Evolutionary conservation across 2,797 vertebrate species (phyloP).

Genomic region (Serranus cabrilla): DNA sequence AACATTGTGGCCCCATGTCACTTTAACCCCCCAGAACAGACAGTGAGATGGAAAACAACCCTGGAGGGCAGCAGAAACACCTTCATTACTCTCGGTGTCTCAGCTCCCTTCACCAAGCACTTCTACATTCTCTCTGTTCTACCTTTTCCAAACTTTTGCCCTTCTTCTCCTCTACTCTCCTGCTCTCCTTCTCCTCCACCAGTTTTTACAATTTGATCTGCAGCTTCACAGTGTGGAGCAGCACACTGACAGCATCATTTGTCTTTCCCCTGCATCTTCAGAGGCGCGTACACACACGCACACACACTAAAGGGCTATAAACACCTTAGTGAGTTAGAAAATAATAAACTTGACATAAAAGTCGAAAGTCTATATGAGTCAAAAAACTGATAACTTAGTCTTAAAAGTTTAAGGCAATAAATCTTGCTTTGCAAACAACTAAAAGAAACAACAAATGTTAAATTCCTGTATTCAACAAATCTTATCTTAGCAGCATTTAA

Average conservation of each 20-base stretch:
- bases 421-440: slow-evolving; percentile 15
- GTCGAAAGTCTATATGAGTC: slow-evolving; percentile 24
- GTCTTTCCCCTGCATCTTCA: slow-evolving; percentile 56
- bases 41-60: slow-evolving; percentile 54
- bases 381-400: slow-evolving; percentile 17
- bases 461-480: slow-evolving; percentile 7
- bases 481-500: neutral
- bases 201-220: slow-evolving; percentile 60
- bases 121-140: slow-evolving; percentile 42
- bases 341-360: slow-evolving; percentile 40
- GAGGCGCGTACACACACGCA: slow-evolving; percentile 13
- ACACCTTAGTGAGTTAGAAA: slow-evolving; percentile 50
- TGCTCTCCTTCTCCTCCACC: slow-evolving; percentile 28
- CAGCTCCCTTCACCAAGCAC: slow-evolving; percentile 26
- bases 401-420: slow-evolving; percentile 5
- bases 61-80: slow-evolving; percentile 52
- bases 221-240: slow-evolving; percentile 54
- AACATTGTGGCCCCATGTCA: slow-evolving; percentile 69
- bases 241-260: slow-evolving; percentile 69
- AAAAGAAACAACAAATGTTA: slow-evolving; percentile 4
- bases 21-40: slow-evolving; percentile 65
- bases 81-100: slow-evolving; percentile 56
- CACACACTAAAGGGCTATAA: slow-evolving; percentile 27
- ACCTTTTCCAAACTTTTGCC: slow-evolving; percentile 46
- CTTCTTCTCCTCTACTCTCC: slow-evolving; percentile 27